Evolutionary conservation across 2,888 invertebrate species (phyloP).

Genomic region (Drosophila borealis): DNA sequence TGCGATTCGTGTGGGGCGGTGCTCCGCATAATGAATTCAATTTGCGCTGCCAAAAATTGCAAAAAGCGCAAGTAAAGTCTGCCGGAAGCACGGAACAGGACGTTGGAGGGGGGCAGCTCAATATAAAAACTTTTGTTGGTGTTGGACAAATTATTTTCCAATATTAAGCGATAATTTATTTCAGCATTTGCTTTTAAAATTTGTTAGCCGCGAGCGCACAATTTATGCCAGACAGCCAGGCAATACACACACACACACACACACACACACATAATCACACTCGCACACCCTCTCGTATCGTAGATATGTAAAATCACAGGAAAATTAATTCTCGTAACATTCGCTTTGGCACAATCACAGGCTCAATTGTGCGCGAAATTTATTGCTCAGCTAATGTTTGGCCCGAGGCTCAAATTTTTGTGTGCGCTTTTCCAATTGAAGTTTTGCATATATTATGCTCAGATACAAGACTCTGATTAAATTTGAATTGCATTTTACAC

Average conservation of each 20-base stretch:
- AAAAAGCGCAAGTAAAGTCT: conserved; percentile 29
- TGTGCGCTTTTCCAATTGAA: conserved; percentile 34
- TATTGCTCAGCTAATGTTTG: conserved; percentile 74
- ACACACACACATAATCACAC: conserved; percentile 9
- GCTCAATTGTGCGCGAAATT: conserved; percentile 75
- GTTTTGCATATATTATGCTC: conserved; percentile 65
- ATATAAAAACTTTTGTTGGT: conserved; percentile 33
- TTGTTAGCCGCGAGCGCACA: conserved; percentile 66
- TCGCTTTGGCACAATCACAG: conserved; percentile 62
- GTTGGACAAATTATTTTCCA: conserved; percentile 67
- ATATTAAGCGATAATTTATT: conserved; percentile 79
- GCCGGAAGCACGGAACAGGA: background rate
- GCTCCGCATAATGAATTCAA: conserved; percentile 67
- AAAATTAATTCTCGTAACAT: conserved; percentile 77
- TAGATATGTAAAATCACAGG: conserved; percentile 69
- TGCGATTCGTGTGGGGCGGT: conserved; percentile 34
- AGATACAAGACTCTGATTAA: conserved; percentile 55
- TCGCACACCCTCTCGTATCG: conserved; percentile 11
- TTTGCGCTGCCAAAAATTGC: conserved; percentile 56
- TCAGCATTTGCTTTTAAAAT: conserved; percentile 68
- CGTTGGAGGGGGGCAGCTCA: background rate
- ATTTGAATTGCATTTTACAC: conserved; percentile 51
- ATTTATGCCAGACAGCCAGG: conserved; percentile 56
- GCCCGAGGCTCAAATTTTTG: conserved; percentile 67
- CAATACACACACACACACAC: conserved; percentile 2